A percentile compares a stretch with the other conserved stretches of the same genome.
phyloP scores from a whole-genome alignment of 2,888 invertebrate species.

The Sarcophaga rosellei region DNA sequence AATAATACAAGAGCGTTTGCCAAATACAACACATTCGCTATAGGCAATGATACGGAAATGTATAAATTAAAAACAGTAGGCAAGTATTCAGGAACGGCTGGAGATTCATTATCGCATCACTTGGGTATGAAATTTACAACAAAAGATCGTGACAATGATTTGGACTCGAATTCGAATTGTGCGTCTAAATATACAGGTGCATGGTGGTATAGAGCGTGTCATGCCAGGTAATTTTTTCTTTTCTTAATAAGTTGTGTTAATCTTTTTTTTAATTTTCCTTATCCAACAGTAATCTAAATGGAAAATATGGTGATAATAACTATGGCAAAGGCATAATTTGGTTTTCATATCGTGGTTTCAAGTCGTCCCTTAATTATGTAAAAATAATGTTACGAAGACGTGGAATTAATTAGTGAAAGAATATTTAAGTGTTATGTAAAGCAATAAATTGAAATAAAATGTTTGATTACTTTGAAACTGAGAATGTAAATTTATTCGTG shows the following conservation, averaged over 20 bases:
- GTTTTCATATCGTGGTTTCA: background rate
- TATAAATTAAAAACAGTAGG: conserved; percentile 42
- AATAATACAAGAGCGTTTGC: conserved; percentile 12
- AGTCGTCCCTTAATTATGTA: conserved; percentile 15
- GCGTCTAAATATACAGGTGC: conserved; percentile 30
- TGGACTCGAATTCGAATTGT: conserved; percentile 14
- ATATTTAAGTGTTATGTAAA: background rate
- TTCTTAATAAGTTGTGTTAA: too few species aligned
- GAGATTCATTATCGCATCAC: conserved; percentile 12
- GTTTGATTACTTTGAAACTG: too few species aligned
- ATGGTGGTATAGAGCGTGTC: conserved; percentile 51
- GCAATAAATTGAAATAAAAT: too few species aligned
- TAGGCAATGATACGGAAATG: conserved; percentile 8
- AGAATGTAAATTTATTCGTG: too few species aligned
- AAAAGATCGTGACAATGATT: conserved; percentile 41
- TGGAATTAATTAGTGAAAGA: background rate
- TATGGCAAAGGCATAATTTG: conserved; percentile 22
- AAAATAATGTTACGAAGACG: conserved; percentile 38
- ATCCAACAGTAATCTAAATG: conserved; percentile 21
- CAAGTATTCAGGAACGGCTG: conserved; percentile 43
- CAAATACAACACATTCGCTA: conserved; percentile 28
- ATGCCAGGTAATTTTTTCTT: background rate
- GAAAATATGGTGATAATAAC: conserved; percentile 20
- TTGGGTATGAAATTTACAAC: conserved; percentile 38
- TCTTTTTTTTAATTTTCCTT: background rate